These are phyloP conservation scores for Ascidia mentula DNA, from an alignment of 23 tunicate genomes.

Conservation along the genomic window DNA sequence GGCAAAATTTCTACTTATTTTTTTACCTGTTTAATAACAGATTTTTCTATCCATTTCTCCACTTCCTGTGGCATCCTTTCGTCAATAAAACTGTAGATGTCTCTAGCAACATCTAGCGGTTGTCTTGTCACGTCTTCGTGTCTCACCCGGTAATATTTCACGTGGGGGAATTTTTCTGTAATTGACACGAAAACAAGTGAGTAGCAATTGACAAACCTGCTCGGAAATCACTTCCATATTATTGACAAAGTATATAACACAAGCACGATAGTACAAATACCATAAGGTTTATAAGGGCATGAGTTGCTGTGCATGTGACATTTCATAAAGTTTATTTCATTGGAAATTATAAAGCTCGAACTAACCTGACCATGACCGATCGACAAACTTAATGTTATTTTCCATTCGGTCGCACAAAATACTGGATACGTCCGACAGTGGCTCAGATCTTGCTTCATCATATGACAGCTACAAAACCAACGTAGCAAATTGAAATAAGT, in stretches of 20 bases:
- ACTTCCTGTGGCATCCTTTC: constrained; percentile 31
- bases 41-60: background rate
- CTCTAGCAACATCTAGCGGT: constrained; percentile 26
- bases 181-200: background rate
- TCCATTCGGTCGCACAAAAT: constrained; percentile 17
- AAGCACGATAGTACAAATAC: no score
- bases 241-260: no score
- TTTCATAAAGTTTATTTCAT: no score
- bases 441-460: constrained; percentile 16
- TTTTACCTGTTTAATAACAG: background rate
- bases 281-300: no score
- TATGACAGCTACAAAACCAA: constrained; percentile 15
- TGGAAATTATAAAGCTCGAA: background rate
- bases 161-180: background rate
- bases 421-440: background rate
- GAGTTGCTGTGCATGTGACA: background rate
- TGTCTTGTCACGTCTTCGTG: constrained; percentile 41
- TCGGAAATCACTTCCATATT: no score
- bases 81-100: constrained; percentile 47
- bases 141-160: constrained; percentile 17
- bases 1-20: background rate
- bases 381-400: constrained; percentile 29
- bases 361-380: constrained; percentile 36
- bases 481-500: background rate
- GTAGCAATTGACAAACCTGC: no score